These are phyloP conservation scores for Ammodramus savannarum DNA, from an alignment of 2,113 vertebrate species.

Conservation along the genomic window DNA sequence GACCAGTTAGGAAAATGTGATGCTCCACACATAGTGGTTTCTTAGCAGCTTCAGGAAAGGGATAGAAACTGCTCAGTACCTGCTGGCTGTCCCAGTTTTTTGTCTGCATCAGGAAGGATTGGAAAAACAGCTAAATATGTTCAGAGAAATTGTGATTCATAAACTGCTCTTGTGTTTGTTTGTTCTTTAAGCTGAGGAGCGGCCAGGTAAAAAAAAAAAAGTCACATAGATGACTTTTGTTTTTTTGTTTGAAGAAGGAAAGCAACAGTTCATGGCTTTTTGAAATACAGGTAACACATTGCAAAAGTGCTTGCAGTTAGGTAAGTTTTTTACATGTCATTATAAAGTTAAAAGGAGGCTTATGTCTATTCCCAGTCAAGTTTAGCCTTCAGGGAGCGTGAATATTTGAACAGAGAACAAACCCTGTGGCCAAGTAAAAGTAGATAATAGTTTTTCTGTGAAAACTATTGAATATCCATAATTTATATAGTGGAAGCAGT, in stretches of 20 bases:
- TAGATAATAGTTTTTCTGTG: background rate
- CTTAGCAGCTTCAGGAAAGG: conserved; percentile 48
- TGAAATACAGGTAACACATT: conserved; percentile 3
- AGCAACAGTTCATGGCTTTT: background rate
- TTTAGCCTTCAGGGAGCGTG: background rate
- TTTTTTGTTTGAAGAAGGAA: background rate
- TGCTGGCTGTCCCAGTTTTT: conserved; percentile 23
- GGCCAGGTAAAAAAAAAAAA: background rate
- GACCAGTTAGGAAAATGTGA: conserved; percentile 61
- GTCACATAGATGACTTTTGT: background rate
- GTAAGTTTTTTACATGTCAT: background rate
- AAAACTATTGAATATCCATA: background rate
- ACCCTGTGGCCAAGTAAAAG: background rate
- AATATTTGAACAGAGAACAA: conserved; percentile 20
- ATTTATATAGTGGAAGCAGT: background rate
- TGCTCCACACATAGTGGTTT: conserved; percentile 17
- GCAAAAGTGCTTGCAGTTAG: background rate
- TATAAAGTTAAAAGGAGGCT: background rate
- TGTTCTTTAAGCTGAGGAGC: background rate
- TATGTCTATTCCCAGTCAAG: background rate
- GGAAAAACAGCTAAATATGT: conserved; percentile 40
- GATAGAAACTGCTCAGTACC: conserved; percentile 31
- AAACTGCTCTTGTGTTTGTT: conserved; percentile 20
- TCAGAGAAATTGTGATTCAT: conserved; percentile 57
- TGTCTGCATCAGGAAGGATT: background rate